Conservation (phyloP, 2,888 invertebrate genomes). For the Mythimna ferrago region DNA sequence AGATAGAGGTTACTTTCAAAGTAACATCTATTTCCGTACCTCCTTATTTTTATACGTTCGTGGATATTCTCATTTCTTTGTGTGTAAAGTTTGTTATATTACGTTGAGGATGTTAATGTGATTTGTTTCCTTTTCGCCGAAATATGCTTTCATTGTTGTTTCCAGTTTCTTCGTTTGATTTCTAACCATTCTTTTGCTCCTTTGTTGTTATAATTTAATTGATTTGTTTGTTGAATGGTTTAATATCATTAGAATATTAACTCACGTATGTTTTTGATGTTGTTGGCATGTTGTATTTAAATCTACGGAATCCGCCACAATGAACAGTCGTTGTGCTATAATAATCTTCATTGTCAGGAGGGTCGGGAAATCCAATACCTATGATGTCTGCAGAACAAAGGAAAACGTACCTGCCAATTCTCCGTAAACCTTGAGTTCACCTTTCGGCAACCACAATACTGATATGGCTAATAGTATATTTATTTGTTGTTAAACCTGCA, state of each 20-base stretch:
- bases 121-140: constrained; percentile 54
- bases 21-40: constrained; percentile 70
- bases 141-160: constrained; percentile 54
- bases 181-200: constrained; percentile 10
- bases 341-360: constrained; percentile 30
- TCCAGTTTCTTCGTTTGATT: constrained; percentile 34
- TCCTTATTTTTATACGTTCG: constrained; percentile 66
- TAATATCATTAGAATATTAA: constrained; percentile 11
- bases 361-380: constrained; percentile 39
- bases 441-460: constrained; percentile 41
- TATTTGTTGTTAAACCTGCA: constrained; percentile 9
- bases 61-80: constrained; percentile 68
- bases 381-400: constrained; percentile 40
- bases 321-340: constrained; percentile 32
- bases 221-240: constrained; percentile 25
- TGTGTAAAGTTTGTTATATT: constrained; percentile 67
- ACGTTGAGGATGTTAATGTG: constrained; percentile 60
- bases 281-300: constrained; percentile 30
- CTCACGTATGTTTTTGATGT: not conserved
- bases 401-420: constrained; percentile 49
- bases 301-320: constrained; percentile 8
- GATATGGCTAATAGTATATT: not conserved
- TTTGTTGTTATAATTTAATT: constrained; percentile 36
- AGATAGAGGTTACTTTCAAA: constrained; percentile 64
- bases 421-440: constrained; percentile 37